Evolutionary conservation across 2,797 vertebrate genomes (phyloP).

Genomic region (Halcyon badia): DNA sequence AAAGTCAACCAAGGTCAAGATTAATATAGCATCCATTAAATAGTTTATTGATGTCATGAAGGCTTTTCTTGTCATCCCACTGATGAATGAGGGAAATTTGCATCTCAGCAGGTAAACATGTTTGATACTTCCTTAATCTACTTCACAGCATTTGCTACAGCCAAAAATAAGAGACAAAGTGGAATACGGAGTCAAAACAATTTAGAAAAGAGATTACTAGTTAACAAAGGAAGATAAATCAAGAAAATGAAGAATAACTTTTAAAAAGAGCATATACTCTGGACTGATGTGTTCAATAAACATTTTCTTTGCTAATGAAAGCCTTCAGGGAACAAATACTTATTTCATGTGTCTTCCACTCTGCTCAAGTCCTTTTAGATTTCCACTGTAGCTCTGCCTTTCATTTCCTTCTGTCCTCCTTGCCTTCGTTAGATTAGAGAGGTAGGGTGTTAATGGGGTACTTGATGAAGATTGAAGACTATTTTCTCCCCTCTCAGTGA

Average conservation of each 20-base stretch:
- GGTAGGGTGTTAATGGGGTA: slow-evolving; percentile 71
- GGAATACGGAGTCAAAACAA: slow-evolving; percentile 10
- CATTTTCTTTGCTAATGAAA: slow-evolving; percentile 32
- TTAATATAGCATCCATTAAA: slow-evolving; percentile 30
- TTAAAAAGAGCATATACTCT: slow-evolving; percentile 34
- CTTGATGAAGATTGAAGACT: slow-evolving; percentile 76
- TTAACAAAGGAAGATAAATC: slow-evolving; percentile 48
- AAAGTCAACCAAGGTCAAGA: neutral
- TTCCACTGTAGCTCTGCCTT: slow-evolving; percentile 18
- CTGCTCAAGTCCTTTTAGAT: neutral
- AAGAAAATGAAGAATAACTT: slow-evolving; percentile 40
- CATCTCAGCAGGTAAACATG: slow-evolving; percentile 24
- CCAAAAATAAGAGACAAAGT: slow-evolving; percentile 21
- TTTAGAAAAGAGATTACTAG: slow-evolving; percentile 31
- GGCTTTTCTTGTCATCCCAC: slow-evolving; percentile 28
- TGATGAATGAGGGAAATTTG: slow-evolving; percentile 28
- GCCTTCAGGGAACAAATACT: slow-evolving; percentile 43
- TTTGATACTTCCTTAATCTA: slow-evolving; percentile 15
- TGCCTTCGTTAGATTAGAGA: slow-evolving; percentile 59
- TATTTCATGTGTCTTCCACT: neutral
- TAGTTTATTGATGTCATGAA: slow-evolving; percentile 25
- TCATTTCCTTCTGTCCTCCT: slow-evolving; percentile 39
- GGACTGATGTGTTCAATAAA: slow-evolving; percentile 26
- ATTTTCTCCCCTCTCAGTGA: slow-evolving; percentile 53
- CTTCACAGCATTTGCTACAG: neutral